Evolutionary conservation across 2,113 vertebrate genomes (phyloP).

Genomic region (Mustelus asterias): DNA sequence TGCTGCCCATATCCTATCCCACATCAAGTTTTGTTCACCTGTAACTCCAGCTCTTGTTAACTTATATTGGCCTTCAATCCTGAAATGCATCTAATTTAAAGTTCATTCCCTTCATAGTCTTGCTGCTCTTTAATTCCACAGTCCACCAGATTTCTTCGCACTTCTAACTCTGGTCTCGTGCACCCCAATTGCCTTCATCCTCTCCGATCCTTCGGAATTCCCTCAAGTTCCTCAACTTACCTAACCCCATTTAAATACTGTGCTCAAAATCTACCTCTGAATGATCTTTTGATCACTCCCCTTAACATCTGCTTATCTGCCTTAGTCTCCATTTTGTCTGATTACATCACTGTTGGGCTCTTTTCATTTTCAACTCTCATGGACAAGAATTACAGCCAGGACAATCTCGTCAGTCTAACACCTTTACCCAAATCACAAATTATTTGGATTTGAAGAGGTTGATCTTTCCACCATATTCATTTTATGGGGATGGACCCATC

Average conservation of each 20-base stretch:
- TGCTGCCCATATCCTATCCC: background rate
- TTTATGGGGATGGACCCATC: background rate
- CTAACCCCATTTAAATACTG: background rate
- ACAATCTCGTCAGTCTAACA: background rate
- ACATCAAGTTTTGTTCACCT: background rate
- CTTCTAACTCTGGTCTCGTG: background rate
- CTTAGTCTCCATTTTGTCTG: background rate
- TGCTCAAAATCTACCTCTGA: background rate
- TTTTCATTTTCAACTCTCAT: background rate
- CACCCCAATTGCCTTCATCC: background rate
- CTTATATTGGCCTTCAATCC: background rate
- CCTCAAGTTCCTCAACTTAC: background rate
- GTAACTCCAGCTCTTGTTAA: background rate
- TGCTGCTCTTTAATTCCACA: background rate
- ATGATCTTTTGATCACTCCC: background rate
- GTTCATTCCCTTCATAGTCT: background rate
- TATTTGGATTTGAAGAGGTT: background rate
- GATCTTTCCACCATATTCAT: background rate
- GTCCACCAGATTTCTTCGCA: background rate
- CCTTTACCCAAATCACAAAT: background rate
- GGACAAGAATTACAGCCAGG: background rate
- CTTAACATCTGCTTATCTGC: background rate
- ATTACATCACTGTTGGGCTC: background rate
- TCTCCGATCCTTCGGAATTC: background rate
- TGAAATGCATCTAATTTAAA: background rate